phyloP scores from a whole-genome alignment of 2,888 invertebrate genomes.

The Cancer borealis region DNA sequence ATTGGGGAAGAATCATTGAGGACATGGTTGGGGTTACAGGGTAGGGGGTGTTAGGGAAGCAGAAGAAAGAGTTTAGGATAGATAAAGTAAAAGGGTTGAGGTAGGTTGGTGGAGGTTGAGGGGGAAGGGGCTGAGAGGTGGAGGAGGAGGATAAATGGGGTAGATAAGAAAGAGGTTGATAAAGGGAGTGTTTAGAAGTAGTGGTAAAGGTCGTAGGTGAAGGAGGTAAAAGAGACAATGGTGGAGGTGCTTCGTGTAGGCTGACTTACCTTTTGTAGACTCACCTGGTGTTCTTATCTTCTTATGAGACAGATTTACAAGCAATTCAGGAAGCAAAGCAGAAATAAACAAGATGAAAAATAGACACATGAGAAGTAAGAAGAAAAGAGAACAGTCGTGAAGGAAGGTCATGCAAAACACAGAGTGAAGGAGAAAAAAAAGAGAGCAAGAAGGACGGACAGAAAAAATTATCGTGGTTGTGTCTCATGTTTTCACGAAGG shows the following conservation, averaged over 20 bases:
- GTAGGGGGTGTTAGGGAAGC: not conserved
- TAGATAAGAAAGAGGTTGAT: not conserved
- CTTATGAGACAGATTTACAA: constrained; percentile 10
- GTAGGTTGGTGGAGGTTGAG: not conserved
- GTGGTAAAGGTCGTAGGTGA: not conserved
- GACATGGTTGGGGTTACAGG: not conserved
- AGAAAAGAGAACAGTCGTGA: not conserved
- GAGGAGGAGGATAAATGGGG: not conserved
- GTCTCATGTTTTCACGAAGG: not conserved
- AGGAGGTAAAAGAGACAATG: not conserved
- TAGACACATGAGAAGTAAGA: not conserved
- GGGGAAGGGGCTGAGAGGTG: not conserved
- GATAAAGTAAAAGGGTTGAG: not conserved
- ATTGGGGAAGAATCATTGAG: not conserved
- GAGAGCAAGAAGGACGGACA: not conserved
- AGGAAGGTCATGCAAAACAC: not conserved
- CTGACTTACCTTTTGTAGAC: not conserved
- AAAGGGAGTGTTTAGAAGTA: not conserved
- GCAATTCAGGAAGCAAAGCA: not conserved
- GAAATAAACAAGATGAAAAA: not conserved
- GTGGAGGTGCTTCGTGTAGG: not conserved
- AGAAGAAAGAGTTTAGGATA: not conserved
- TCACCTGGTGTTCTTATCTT: not conserved
- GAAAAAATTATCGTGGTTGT: not conserved
- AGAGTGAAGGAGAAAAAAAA: not conserved